Conservation (phyloP, 2,113 vertebrate species). For the Gracilinanus agilis region DNA sequence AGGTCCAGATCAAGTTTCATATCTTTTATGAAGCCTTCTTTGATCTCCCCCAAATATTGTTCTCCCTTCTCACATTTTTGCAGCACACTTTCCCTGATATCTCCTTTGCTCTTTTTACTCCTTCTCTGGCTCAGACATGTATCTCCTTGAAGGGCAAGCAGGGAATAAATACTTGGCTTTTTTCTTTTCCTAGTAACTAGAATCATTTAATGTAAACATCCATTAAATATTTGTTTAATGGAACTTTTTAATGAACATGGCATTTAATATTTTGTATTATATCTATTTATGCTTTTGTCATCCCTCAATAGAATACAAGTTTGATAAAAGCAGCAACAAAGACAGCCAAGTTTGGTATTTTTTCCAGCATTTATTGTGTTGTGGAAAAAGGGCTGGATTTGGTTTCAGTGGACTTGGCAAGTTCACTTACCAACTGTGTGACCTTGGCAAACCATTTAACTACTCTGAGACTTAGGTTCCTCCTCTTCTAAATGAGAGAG, state of each 20-base stretch:
- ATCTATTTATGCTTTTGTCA: neutral
- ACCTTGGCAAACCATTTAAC: neutral
- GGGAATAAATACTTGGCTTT: neutral
- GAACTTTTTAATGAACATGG: neutral
- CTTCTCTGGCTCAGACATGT: neutral
- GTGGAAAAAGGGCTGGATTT: neutral
- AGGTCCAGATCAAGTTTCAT: neutral
- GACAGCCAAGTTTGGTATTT: neutral
- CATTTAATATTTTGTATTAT: neutral
- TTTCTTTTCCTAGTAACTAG: neutral
- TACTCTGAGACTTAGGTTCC: neutral
- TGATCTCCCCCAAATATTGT: neutral
- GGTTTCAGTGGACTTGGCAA: neutral
- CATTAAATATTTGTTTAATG: neutral
- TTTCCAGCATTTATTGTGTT: neutral
- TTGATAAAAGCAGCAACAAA: neutral
- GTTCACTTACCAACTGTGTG: neutral
- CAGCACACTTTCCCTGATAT: neutral
- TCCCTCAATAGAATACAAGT: neutral
- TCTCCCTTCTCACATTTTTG: neutral
- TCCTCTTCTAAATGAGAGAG: neutral
- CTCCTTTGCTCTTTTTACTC: too few species aligned
- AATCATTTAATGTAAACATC: neutral
- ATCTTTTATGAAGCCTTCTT: neutral
- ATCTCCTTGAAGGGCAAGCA: neutral